These are phyloP conservation scores for Phalera bucephala DNA, from an alignment of 2,888 invertebrate species.

Conservation along the genomic window DNA sequence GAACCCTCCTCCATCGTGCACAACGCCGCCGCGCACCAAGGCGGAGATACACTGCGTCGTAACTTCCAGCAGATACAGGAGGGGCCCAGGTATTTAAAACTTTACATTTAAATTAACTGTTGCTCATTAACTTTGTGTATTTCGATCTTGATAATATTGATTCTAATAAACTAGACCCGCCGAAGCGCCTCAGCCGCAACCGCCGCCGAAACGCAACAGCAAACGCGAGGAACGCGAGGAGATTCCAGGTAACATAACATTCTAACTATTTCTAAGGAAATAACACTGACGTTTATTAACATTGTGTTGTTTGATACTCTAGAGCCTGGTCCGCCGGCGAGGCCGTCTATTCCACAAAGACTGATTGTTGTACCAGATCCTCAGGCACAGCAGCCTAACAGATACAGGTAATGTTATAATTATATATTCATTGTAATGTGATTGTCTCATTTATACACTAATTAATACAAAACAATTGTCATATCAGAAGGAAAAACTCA, in stretches of 20 bases:
- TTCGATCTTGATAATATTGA: background rate
- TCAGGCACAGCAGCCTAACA: conserved; percentile 87
- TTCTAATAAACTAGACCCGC: conserved; percentile 82
- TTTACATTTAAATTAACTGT: conserved; percentile 3
- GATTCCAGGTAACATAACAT: conserved; percentile 72
- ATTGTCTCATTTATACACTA: background rate
- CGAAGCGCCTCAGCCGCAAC: conserved; percentile 84
- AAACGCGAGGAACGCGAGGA: conserved; percentile 83
- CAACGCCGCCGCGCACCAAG: conserved; percentile 87
- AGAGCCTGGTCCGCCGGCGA: conserved; percentile 94
- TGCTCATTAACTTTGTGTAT: conserved; percentile 19
- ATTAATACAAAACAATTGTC: background rate
- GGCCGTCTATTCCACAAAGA: conserved; percentile 95
- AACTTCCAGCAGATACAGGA: conserved; percentile 99
- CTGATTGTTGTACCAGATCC: conserved; percentile 96
- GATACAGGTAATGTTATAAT: conserved; percentile 83
- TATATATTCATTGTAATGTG: conserved; percentile 2
- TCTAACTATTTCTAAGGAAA: no score
- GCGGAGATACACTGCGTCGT: conserved; percentile 96
- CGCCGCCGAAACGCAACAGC: conserved; percentile 84
- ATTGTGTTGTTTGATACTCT: conserved; percentile 49
- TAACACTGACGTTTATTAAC: conserved; percentile 28
- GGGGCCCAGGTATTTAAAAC: conserved; percentile 75
- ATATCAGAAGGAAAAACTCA: no score
- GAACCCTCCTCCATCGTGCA: conserved; percentile 98